phyloP scores from a whole-genome alignment of 2,888 invertebrate species.

The Noctua janthina region DNA sequence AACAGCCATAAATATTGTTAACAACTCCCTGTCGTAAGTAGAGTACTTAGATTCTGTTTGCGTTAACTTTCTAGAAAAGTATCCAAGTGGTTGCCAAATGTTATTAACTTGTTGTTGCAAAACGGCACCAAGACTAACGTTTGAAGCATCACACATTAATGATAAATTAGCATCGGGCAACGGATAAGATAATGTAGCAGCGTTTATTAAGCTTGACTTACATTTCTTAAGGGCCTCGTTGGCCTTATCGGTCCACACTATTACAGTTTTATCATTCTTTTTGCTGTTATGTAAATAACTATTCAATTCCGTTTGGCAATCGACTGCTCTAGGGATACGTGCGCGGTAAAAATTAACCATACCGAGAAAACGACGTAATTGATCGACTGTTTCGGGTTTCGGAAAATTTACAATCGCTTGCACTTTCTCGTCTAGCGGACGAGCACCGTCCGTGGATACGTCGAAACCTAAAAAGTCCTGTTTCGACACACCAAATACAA shows the following conservation, averaged over 20 bases:
- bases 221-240: slow-evolving; percentile 6
- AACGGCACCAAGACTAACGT: slow-evolving; percentile 66
- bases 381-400: neutral
- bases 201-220: neutral
- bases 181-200: neutral
- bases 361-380: slow-evolving; percentile 6
- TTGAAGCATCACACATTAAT: slow-evolving; percentile 9
- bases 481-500: neutral
- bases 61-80: too few relatives aligned
- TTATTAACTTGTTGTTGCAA: slow-evolving; percentile 69
- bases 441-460: neutral
- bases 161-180: neutral
- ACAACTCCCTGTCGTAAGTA: too few relatives aligned
- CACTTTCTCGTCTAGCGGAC: neutral
- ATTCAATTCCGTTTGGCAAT: neutral
- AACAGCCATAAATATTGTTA: too few relatives aligned
- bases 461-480: too few relatives aligned
- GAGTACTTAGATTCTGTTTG: too few relatives aligned
- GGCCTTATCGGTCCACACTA: neutral
- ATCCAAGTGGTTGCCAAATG: slow-evolving; percentile 36
- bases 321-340: neutral
- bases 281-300: neutral
- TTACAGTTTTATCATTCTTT: neutral
- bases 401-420: neutral
- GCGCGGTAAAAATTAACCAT: slow-evolving; percentile 10